These are phyloP conservation scores for Apamea monoglypha DNA, from an alignment of 2,888 invertebrate genomes.

Conservation along the genomic window DNA sequence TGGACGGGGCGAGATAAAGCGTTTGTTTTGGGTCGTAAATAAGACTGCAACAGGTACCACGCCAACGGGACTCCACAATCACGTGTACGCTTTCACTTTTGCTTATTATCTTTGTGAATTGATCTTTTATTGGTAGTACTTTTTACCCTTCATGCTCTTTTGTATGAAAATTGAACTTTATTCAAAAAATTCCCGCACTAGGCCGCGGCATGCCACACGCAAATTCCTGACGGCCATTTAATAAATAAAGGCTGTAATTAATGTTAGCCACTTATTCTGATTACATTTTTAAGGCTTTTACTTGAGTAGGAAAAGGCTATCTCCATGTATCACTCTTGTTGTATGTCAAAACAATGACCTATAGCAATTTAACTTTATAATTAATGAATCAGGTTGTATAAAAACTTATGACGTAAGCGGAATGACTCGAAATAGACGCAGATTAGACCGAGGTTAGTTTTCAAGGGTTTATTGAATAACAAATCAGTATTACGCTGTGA, in stretches of 20 bases:
- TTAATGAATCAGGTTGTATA: constrained; percentile 32
- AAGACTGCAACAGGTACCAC: constrained; percentile 89
- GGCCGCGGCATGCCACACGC: constrained; percentile 64
- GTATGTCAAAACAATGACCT: constrained; percentile 52
- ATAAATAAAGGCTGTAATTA: constrained; percentile 65
- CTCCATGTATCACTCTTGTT: constrained; percentile 59
- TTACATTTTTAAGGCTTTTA: constrained; percentile 66
- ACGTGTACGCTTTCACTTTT: constrained; percentile 88
- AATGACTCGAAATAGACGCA: constrained; percentile 43
- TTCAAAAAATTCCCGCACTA: constrained; percentile 50
- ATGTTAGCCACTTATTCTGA: constrained; percentile 64
- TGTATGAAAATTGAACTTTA: constrained; percentile 41
- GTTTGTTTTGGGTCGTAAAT: constrained; percentile 90
- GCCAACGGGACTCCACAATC: constrained; percentile 87
- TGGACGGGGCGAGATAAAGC: constrained; percentile 88
- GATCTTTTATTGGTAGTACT: constrained; percentile 74
- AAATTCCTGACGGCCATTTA: constrained; percentile 62
- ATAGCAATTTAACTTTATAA: constrained; percentile 35
- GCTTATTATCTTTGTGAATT: constrained; percentile 84
- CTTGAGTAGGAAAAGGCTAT: constrained; percentile 61
- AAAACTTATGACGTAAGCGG: constrained; percentile 39
- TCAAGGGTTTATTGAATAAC: constrained; percentile 42
- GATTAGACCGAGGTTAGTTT: constrained; percentile 41
- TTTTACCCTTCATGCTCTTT: constrained; percentile 51
- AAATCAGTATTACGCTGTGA: constrained; percentile 12